Conservation (phyloP, 2,113 vertebrate genomes). For the Chamaetylas fuelleborni region DNA sequence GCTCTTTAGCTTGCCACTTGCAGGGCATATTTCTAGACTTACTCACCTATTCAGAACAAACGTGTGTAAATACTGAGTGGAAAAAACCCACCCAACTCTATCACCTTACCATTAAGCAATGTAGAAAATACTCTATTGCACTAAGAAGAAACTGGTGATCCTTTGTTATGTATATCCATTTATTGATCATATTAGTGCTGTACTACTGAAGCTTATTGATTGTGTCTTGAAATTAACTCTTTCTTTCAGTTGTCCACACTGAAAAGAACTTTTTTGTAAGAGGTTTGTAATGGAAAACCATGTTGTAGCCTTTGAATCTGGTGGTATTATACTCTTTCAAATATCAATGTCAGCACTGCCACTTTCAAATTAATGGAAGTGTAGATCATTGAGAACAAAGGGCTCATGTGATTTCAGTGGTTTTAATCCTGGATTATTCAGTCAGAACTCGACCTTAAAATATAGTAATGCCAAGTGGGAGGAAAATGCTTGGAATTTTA, state of each 20-base stretch:
- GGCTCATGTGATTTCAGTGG: not conserved
- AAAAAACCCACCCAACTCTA: not conserved
- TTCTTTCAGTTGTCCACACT: not conserved
- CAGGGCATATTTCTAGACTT: not conserved
- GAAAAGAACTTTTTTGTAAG: not conserved
- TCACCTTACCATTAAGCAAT: not conserved
- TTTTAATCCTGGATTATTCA: conserved; percentile 37
- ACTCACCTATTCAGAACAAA: not conserved
- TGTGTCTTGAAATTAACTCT: not conserved
- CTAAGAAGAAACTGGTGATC: not conserved
- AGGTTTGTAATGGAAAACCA: not conserved
- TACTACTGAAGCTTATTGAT: not conserved
- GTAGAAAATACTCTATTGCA: not conserved
- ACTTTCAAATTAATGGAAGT: not conserved
- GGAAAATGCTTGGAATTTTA: not conserved
- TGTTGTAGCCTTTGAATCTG: not conserved
- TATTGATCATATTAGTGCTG: not conserved
- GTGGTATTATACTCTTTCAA: not conserved
- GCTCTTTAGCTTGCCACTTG: not conserved
- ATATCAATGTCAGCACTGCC: not conserved
- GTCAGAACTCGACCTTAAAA: not conserved
- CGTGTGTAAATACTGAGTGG: not conserved
- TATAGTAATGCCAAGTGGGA: not conserved
- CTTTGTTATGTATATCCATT: not conserved
- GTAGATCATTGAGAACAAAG: conserved; percentile 19